These are phyloP conservation scores for Chloroceryle amazona DNA, from an alignment of 2,797 vertebrate species.

Conservation along the genomic window DNA sequence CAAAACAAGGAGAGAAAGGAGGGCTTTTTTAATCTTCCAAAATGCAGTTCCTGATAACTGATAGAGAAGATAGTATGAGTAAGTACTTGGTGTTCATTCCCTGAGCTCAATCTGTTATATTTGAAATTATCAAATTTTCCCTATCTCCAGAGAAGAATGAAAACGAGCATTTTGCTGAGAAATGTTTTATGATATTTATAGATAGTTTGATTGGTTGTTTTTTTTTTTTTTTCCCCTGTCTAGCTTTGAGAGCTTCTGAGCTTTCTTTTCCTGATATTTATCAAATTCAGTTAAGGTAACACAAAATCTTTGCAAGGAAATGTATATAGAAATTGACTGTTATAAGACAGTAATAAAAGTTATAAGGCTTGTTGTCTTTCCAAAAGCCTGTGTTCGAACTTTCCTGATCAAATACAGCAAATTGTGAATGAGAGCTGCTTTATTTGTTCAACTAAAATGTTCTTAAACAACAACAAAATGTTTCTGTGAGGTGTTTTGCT, in stretches of 20 bases:
- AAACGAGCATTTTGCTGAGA: slow-evolving; percentile 16
- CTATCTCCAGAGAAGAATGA: slow-evolving; percentile 13
- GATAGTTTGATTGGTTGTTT: neutral
- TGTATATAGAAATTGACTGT: neutral
- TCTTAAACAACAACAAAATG: neutral
- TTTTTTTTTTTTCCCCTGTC: neutral
- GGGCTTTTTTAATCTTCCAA: neutral
- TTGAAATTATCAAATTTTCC: slow-evolving; percentile 3
- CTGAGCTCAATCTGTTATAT: neutral
- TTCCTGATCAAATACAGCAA: neutral
- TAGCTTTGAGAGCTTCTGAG: neutral
- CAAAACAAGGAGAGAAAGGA: neutral
- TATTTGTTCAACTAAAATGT: neutral
- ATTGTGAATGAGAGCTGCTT: neutral
- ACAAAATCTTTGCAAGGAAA: neutral
- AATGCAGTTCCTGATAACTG: neutral
- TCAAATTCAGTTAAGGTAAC: slow-evolving; percentile 15
- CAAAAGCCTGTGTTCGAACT: neutral
- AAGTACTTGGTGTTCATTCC: neutral
- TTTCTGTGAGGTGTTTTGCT: neutral
- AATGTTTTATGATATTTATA: slow-evolving; percentile 7
- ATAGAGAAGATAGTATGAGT: neutral
- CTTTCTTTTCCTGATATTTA: neutral
- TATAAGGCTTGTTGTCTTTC: neutral
- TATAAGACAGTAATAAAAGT: neutral